These are phyloP conservation scores for Callinectes sapidus DNA, from an alignment of 2,888 invertebrate species.

Conservation along the genomic window DNA sequence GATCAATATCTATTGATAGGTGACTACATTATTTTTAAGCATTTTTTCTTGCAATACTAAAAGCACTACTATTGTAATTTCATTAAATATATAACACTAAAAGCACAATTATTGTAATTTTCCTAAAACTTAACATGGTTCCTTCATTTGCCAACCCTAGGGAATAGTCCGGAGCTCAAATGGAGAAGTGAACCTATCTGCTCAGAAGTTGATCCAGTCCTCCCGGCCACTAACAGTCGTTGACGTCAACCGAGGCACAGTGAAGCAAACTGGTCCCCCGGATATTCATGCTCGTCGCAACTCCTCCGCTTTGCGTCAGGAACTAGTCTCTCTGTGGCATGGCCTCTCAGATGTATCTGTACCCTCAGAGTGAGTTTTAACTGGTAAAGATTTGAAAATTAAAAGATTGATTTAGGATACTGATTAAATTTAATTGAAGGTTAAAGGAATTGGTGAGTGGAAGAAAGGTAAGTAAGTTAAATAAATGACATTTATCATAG, in stretches of 20 bases:
- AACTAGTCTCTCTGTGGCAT: slow-evolving; percentile 68
- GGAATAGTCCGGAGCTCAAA: slow-evolving; percentile 63
- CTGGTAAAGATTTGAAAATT: too few species aligned
- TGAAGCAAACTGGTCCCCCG: slow-evolving; percentile 60
- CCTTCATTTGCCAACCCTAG: slow-evolving; percentile 35
- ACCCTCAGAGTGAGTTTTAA: slow-evolving; percentile 65
- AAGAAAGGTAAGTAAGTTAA: too few species aligned
- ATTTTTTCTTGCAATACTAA: too few species aligned
- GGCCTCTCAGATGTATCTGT: slow-evolving; percentile 59
- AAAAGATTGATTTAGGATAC: too few species aligned
- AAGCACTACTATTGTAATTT: too few species aligned
- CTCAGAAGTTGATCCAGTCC: slow-evolving; percentile 61
- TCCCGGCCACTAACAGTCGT: slow-evolving; percentile 65
- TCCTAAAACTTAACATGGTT: not conserved
- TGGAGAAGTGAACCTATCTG: slow-evolving; percentile 64
- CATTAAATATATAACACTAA: not conserved
- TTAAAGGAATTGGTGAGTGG: too few species aligned
- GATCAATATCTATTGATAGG: too few species aligned
- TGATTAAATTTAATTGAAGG: too few species aligned
- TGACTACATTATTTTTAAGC: too few species aligned
- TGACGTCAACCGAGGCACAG: slow-evolving; percentile 61
- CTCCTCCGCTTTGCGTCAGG: slow-evolving; percentile 55
- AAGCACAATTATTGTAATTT: not conserved
- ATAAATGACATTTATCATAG: too few species aligned
- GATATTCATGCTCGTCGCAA: slow-evolving; percentile 64